Evolutionary conservation across 1,140 invertebrate species (phyloP).

Genomic region (Gonatopus flavifemur): DNA sequence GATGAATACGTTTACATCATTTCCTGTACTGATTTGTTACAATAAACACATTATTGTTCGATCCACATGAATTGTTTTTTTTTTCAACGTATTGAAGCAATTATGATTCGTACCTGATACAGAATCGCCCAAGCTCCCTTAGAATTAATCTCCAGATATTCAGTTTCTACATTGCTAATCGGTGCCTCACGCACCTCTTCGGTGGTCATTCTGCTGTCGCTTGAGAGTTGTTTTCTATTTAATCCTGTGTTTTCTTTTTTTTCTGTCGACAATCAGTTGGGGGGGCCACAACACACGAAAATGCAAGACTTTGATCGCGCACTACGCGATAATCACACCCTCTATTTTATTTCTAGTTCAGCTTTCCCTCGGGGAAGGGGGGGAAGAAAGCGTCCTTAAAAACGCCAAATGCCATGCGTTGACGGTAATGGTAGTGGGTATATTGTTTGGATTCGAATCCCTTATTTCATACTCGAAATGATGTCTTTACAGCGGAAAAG

Average conservation of each 20-base stretch:
- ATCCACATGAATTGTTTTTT: too few species aligned
- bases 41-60: neutral
- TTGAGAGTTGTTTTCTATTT: slow-evolving; percentile 9
- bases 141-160: slow-evolving; percentile 67
- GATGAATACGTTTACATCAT: too few species aligned
- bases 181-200: slow-evolving; percentile 26
- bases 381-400: neutral
- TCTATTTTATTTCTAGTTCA: neutral
- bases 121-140: slow-evolving; percentile 65
- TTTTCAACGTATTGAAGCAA: too few species aligned
- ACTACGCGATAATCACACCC: neutral
- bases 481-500: neutral
- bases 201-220: slow-evolving; percentile 27
- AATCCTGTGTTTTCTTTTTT: neutral
- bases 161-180: slow-evolving; percentile 65
- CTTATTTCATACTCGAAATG: neutral
- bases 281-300: slow-evolving; percentile 7
- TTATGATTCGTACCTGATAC: slow-evolving; percentile 70
- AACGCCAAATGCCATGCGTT: neutral
- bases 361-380: neutral
- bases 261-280: neutral
- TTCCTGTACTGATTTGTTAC: too few species aligned
- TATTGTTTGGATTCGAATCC: too few species aligned
- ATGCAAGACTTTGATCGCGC: slow-evolving; percentile 22
- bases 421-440: too few species aligned